Base-by-base conservation (phyloP, 2,888 invertebrate species). In the Sussaba pulchella region DNA sequence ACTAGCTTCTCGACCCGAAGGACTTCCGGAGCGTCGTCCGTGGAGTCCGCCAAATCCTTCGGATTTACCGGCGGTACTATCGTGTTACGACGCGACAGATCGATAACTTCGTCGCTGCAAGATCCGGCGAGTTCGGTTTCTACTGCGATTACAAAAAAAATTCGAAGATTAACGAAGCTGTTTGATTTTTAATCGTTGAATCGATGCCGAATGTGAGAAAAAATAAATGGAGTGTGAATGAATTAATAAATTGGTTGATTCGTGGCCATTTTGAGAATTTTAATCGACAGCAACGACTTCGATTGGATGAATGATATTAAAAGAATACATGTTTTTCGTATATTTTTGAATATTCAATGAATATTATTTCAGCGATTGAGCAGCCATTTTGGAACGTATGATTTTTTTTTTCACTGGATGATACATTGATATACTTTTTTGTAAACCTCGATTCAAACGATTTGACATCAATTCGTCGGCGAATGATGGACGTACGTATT, bases 81-180 rank as follows among this genome's bases (percentile, higher is more conserved):
- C 1, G 93, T 93, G 84, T 93, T 93, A 83, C 93, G 90, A 84
- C 93, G 87, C 1, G 92, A 88, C 75, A 93, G 86, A 87, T 93
- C 92, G 47, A 87, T 81, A 6, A 50, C 47, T 54, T 86, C 87
- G 63, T 85, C 86, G 78, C 87, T 82, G 70, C 84, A 86, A 50
- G 82, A 81, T 21, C 72, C 83, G 10, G 78, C 59, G 59, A 84
- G 67, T 71, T 87, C 85, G 5, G 78, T 74, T 50, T 89, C 89
- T 81, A 84, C 89, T 87, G 63, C 79, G 84, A 83, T 50, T 24
- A 17, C n/a, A 52, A 1, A 24, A 50, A 59, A 57, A n/a, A n/a
- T 14, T 66, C 9, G n/a, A 14, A 26, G 6, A 54, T 54, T 26
- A 52, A 47, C 19, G 12, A 63, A 24, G 26, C 24, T 45, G 24